A percentile compares a stretch with the other conserved stretches of the same genome.
Conservation (phyloP, 2,888 invertebrate genomes). For the Mesoligia furuncula region DNA sequence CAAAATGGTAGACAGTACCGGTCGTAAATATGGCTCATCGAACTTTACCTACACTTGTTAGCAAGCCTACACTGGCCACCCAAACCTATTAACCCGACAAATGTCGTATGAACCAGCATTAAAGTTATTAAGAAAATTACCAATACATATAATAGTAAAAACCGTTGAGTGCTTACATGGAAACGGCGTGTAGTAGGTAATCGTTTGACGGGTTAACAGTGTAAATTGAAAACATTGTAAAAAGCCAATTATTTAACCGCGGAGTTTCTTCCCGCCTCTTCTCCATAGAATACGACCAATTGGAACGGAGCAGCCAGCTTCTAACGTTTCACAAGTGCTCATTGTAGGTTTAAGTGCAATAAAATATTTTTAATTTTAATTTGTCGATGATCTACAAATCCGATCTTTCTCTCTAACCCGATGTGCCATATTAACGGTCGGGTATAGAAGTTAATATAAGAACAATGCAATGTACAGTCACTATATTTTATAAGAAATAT, state of each 20-base stretch:
- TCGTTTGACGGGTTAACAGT: neutral
- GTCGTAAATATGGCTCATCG: neutral
- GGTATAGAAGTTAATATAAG: constrained; percentile 24
- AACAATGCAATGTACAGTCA: constrained; percentile 57
- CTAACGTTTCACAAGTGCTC: neutral
- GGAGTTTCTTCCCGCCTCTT: neutral
- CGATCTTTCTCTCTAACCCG: neutral
- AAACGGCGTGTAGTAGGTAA: too few species aligned
- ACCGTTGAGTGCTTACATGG: too few species aligned
- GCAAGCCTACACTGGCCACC: neutral
- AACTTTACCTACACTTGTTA: neutral
- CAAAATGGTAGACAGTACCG: neutral
- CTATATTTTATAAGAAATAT: constrained; percentile 51
- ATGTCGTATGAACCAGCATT: too few species aligned
- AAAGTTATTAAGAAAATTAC: too few species aligned
- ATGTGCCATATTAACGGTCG: neutral
- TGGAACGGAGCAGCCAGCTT: neutral
- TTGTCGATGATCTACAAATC: neutral
- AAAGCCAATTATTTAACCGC: neutral
- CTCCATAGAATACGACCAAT: neutral
- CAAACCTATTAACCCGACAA: too few species aligned
- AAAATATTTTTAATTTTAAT: neutral
- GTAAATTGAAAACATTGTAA: neutral
- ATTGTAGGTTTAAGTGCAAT: neutral
- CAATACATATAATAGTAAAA: too few species aligned